Conservation (phyloP, 2,797 vertebrate genomes). For the Betta splendens region DNA sequence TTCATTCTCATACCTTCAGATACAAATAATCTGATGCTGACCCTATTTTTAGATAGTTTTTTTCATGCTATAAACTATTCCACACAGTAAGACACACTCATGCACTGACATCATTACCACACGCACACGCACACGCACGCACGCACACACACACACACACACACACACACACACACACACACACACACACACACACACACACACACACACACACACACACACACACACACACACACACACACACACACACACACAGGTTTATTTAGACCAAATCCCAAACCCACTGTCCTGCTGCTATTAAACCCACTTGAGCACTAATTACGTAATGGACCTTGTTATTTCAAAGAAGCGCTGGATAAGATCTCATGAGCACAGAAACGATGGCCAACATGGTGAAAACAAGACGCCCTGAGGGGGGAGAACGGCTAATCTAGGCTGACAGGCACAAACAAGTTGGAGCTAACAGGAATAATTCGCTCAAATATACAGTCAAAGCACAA, state of each 20-base stretch:
- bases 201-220: conserved; percentile 10
- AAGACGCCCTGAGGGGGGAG: not conserved
- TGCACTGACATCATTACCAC: conserved; percentile 6
- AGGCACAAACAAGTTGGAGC: not conserved
- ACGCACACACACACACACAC: conserved; percentile 17
- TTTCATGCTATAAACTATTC: not conserved
- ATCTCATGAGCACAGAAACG: not conserved
- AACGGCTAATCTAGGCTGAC: not conserved
- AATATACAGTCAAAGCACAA: too few relatives aligned
- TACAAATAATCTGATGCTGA: too few relatives aligned
- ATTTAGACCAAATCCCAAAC: conserved; percentile 3
- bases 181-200: conserved; percentile 12
- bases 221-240: not conserved
- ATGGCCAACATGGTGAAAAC: not conserved
- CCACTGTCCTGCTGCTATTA: not conserved
- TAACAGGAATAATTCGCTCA: too few relatives aligned
- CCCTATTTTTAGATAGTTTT: not conserved
- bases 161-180: conserved; percentile 7
- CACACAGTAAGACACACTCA: not conserved
- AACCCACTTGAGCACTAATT: not conserved
- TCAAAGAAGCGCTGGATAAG: not conserved
- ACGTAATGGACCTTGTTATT: not conserved
- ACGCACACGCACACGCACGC: conserved; percentile 13
- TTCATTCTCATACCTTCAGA: too few relatives aligned
- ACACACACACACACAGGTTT: conserved; percentile 11